Evolutionary conservation across 2,797 vertebrate species (phyloP).

Genomic region (Odontamblyopus rebecca): DNA sequence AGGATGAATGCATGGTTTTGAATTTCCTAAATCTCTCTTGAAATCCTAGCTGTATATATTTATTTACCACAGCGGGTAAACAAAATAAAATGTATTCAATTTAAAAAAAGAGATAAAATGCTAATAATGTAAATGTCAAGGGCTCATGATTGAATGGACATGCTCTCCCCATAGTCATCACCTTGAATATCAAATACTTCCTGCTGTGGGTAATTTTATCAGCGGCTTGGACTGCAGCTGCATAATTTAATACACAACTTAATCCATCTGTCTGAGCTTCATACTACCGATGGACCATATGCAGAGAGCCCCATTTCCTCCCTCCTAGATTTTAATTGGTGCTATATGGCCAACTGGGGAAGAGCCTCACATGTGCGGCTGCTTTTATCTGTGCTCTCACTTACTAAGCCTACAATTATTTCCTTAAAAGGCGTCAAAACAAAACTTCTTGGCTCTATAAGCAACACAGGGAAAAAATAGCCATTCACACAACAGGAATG

Average conservation of each 20-base stretch:
- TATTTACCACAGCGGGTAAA: neutral
- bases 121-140: slow-evolving; percentile 7
- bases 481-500: neutral
- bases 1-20: too few species aligned
- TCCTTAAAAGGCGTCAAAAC: neutral
- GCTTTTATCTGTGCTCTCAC: neutral
- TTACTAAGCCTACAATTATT: slow-evolving; percentile 4
- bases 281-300: slow-evolving; percentile 19
- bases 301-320: slow-evolving; percentile 8
- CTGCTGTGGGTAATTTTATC: slow-evolving; percentile 35
- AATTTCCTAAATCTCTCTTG: too few species aligned
- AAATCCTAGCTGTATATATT: neutral
- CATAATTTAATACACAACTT: slow-evolving; percentile 37
- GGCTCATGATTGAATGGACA: slow-evolving; percentile 24
- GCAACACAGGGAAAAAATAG: neutral
- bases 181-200: slow-evolving; percentile 51
- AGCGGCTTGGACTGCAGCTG: slow-evolving; percentile 16
- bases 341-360: slow-evolving; percentile 10
- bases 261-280: slow-evolving; percentile 43
- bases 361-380: neutral
- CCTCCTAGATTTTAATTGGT: slow-evolving; percentile 23
- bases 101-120: neutral
- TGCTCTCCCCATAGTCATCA: slow-evolving; percentile 25
- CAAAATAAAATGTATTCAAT: neutral
- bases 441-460: neutral